A percentile compares a stretch with the other conserved stretches of the same genome.
Conservation (phyloP, 2,797 vertebrate genomes). For the Sebastes hubbsi region DNA sequence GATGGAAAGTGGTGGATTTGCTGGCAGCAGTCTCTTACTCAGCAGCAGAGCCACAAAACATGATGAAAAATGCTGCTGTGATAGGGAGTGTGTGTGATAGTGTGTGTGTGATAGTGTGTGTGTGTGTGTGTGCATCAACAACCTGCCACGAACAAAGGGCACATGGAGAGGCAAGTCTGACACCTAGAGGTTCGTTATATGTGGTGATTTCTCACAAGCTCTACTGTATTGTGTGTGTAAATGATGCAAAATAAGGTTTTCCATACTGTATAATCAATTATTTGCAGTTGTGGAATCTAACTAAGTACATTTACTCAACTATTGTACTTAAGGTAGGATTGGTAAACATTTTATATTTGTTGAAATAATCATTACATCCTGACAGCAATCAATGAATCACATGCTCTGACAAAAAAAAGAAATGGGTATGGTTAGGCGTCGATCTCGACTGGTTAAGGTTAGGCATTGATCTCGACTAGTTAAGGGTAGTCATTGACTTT, state of each 20-base stretch:
- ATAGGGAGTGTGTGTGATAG: conserved; percentile 2
- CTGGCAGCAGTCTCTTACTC: conserved; percentile 73
- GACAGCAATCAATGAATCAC: too few relatives aligned
- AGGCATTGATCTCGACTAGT: rapidly evolving
- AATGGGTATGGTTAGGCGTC: too few relatives aligned
- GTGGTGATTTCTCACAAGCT: neutral
- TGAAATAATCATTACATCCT: too few relatives aligned
- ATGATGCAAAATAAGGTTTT: neutral
- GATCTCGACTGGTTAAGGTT: too few relatives aligned
- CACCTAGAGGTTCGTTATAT: conserved; percentile 55
- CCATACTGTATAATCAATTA: neutral
- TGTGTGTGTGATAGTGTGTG: neutral
- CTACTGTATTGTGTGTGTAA: neutral
- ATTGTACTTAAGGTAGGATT: neutral
- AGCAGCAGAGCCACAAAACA: conserved; percentile 66
- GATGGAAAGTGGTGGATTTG: conserved; percentile 64
- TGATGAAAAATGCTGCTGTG: conserved; percentile 68
- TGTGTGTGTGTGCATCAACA: neutral
- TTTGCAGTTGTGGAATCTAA: neutral
- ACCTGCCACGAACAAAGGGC: neutral
- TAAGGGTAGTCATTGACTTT: too few relatives aligned
- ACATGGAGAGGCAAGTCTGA: conserved; percentile 58
- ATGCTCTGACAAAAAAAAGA: too few relatives aligned
- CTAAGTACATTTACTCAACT: neutral
- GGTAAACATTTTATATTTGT: too few relatives aligned